Percentiles rank a stretch among this genome's conserved stretches.
These are phyloP conservation scores for Rattus rattus DNA, from an alignment of 2,113 vertebrate species.

Conservation along the genomic window DNA sequence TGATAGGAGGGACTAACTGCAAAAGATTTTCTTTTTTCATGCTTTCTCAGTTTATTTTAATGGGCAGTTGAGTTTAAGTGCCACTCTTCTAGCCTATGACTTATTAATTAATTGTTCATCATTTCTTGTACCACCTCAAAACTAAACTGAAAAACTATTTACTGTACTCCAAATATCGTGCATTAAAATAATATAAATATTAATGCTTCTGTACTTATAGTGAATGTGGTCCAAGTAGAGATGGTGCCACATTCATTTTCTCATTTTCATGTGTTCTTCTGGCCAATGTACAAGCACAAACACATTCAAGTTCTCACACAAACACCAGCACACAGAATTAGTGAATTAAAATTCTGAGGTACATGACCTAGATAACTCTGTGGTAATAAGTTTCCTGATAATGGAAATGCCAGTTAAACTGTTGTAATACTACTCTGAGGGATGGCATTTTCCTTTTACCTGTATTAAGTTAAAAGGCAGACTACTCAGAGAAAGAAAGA, in stretches of 20 bases:
- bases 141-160: not conserved
- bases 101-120: not conserved
- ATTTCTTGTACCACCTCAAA: not conserved
- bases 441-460: not conserved
- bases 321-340: not conserved
- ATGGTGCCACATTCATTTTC: not conserved
- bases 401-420: not conserved
- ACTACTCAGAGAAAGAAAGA: not conserved
- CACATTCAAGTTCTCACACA: not conserved
- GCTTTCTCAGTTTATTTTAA: not conserved
- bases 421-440: not conserved
- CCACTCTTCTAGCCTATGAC: not conserved
- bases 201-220: not conserved
- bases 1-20: not conserved
- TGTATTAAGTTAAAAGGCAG: constrained; percentile 10
- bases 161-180: not conserved
- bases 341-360: not conserved
- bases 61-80: not conserved
- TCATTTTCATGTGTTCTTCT: not conserved
- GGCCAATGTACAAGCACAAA: not conserved
- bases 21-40: not conserved
- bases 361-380: not conserved
- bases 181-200: not conserved
- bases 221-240: not conserved
- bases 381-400: not conserved